Percentiles rank a stretch among this genome's conserved stretches.
phyloP scores from a whole-genome alignment of 1,140 invertebrate species.

The Drosophila ogumai region DNA sequence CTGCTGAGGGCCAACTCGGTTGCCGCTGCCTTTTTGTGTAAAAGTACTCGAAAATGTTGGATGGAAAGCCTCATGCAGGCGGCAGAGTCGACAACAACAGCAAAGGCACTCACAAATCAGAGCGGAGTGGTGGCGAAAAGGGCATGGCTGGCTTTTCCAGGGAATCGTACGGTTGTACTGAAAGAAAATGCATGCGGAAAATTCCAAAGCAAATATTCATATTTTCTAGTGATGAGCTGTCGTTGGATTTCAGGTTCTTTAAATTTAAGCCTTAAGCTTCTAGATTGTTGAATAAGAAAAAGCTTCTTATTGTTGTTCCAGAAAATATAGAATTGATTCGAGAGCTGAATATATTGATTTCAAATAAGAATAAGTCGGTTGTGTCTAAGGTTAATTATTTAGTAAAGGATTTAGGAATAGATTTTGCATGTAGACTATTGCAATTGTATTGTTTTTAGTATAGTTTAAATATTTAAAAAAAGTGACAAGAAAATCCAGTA shows the following conservation, averaged over 20 bases:
- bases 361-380: neutral
- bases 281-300: too few relatives aligned
- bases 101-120: constrained; percentile 75
- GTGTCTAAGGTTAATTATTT: neutral
- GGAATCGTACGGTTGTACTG: constrained; percentile 15
- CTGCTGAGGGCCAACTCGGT: constrained; percentile 29
- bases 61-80: constrained; percentile 61
- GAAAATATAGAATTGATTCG: neutral
- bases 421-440: neutral
- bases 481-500: too few relatives aligned
- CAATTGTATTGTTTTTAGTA: neutral
- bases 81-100: constrained; percentile 59
- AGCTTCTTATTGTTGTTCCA: too few relatives aligned
- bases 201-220: neutral
- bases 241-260: neutral
- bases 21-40: constrained; percentile 73
- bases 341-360: neutral
- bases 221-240: too few relatives aligned
- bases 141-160: constrained; percentile 21
- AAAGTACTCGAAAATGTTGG: constrained; percentile 81
- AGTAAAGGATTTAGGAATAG: neutral
- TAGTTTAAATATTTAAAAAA: too few relatives aligned
- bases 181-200: constrained; percentile 11
- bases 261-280: too few relatives aligned
- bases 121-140: constrained; percentile 4